A percentile compares a stretch with the other conserved stretches of the same genome.
Conservation (phyloP, 92 coral and sea anemone species). For the Galaxea fascicularis region DNA sequence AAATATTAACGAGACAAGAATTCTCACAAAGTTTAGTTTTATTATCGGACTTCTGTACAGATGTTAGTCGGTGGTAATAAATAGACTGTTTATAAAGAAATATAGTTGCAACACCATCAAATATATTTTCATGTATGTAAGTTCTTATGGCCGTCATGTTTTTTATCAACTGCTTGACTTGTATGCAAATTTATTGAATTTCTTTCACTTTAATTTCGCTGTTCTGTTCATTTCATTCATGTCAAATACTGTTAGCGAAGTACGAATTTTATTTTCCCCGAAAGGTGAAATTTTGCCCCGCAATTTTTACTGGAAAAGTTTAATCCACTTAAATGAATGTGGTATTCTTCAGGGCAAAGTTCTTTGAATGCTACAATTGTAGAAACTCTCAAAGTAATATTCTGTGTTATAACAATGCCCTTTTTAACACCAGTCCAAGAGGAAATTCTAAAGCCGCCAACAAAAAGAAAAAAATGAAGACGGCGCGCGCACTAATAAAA, state of each 20-base stretch:
- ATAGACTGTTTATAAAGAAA: constrained; percentile 39
- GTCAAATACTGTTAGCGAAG: constrained; percentile 17
- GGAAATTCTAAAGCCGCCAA: constrained; percentile 5
- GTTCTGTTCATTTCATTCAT: constrained; percentile 25
- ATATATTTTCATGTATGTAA: constrained; percentile 21
- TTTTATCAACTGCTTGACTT: constrained; percentile 23
- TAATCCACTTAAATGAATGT: background rate
- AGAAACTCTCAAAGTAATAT: constrained; percentile 25
- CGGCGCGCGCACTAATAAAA: background rate
- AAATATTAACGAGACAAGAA: background rate
- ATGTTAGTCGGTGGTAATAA: constrained; percentile 16
- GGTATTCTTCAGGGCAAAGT: background rate
- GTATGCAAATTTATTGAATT: constrained; percentile 44
- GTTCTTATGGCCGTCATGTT: background rate
- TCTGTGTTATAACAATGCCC: constrained; percentile 22
- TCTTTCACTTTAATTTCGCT: background rate
- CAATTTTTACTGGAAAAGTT: background rate
- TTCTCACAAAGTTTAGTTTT: constrained; percentile 25
- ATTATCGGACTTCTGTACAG: constrained; percentile 29
- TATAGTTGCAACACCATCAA: constrained; percentile 21
- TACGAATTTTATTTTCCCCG: background rate
- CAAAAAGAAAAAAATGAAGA: background rate
- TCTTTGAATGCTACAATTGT: constrained; percentile 5
- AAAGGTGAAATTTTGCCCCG: background rate
- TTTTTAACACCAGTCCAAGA: background rate